phyloP scores from a whole-genome alignment of 1,140 invertebrate genomes.

The Sycophaga agraensis region DNA sequence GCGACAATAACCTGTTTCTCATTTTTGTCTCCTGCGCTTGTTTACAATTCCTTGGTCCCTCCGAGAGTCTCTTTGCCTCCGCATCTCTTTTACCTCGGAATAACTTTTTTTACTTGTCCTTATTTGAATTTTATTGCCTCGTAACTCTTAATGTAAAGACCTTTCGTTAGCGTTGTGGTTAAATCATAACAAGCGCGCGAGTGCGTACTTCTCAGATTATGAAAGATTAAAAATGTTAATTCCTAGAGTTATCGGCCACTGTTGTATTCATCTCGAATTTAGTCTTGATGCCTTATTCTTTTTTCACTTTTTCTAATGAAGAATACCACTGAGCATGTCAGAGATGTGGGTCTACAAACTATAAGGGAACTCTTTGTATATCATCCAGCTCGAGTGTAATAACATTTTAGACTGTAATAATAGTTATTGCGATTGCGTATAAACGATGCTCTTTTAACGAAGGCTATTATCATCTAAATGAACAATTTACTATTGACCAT shows the following conservation, averaged over 20 bases:
- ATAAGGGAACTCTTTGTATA: too few species aligned
- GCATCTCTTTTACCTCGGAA: not conserved
- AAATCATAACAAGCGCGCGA: conserved; percentile 28
- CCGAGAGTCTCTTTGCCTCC: not conserved
- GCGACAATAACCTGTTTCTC: conserved; percentile 3
- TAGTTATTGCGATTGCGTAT: too few species aligned
- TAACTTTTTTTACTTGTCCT: conserved; percentile 25
- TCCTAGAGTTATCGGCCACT: conserved; percentile 1
- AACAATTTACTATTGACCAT: too few species aligned
- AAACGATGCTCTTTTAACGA: too few species aligned
- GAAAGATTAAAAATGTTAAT: conserved; percentile 26
- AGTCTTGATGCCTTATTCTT: conserved; percentile 16
- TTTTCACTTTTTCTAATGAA: not conserved
- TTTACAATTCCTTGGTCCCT: conserved; percentile 4
- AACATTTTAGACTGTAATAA: too few species aligned
- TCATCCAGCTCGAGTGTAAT: too few species aligned
- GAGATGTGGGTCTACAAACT: too few species aligned
- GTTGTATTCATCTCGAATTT: conserved; percentile 2
- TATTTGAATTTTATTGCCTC: conserved; percentile 29
- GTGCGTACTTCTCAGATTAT: conserved; percentile 22
- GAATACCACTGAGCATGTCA: too few species aligned
- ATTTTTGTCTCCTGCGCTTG: conserved; percentile 1
- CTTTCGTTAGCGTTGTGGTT: conserved; percentile 27
- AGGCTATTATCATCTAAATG: too few species aligned
- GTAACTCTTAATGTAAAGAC: conserved; percentile 29